Base-by-base conservation (phyloP, 2,113 vertebrate genomes). In the Melozone crissalis region DNA sequence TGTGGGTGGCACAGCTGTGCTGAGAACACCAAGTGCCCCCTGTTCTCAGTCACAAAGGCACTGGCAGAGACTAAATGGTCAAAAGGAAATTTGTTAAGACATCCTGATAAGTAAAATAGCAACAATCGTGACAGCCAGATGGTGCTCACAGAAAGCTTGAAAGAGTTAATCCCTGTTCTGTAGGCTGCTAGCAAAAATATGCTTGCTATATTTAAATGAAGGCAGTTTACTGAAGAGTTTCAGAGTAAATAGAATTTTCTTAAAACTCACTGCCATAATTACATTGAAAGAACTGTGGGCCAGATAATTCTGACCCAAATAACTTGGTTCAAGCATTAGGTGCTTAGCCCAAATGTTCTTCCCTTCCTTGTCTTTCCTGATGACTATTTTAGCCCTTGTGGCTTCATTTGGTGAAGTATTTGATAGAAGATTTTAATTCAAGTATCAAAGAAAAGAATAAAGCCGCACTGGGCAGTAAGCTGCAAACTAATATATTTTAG, bases 101-200 rank as follows among this genome's bases (percentile, higher is more conserved):
- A 47, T 65, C 86, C 35, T 93, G 89, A 43, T 79, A 54, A 91
- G 88, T 85, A 87, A 94, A 95, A 93, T 49, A 88, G 79, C 82
- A 85, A 80, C 84, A 90, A 58, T 65, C 67, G 31, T 3, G 12
- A 47, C 0, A 1, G 62, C 67, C 93, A 96, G 92, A 95, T 94
- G 90, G 96, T 89, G 68, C 87, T 91, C 52, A 37, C 57, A 67
- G 80, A 84, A 91, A 77, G 68, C 65, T 19, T 72, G 30, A 81
- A 87, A 77, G 80, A 93, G 84, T 90, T 92, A 90, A 90, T 95
- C 44, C 67, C 72, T 63, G 17, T 65, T 95, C 77, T 59, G 67
- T 71, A 87, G 89, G 88, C 63, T 95, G 72, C 62, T 83, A 80
- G 72, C 59, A 92, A 93, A 90, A 94, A 87, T 89, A 73, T 43